A percentile compares a stretch with the other conserved stretches of the same genome.
Evolutionary conservation across 2,888 invertebrate species (phyloP).

Genomic region (Cantharis lateralis): DNA sequence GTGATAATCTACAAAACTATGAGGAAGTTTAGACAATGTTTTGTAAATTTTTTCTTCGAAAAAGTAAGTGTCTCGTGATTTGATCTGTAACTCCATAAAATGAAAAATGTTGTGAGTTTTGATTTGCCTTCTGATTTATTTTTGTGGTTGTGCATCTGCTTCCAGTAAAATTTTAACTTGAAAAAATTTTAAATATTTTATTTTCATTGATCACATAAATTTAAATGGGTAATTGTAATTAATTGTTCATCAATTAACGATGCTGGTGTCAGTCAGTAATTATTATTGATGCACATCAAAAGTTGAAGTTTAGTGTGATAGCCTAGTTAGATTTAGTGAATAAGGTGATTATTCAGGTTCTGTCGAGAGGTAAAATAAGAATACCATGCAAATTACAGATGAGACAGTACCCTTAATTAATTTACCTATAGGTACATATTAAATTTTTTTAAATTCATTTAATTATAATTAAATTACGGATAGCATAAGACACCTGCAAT

Average conservation of each 20-base stretch:
- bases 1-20: not conserved
- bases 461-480: too few species aligned
- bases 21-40: not conserved
- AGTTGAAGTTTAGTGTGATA: not conserved
- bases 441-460: too few species aligned
- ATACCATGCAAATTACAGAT: not conserved
- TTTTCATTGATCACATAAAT: not conserved
- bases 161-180: not conserved
- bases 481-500: too few species aligned
- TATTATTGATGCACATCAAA: not conserved
- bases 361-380: not conserved
- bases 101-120: not conserved
- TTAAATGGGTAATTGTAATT: not conserved
- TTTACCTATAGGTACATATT: too few species aligned
- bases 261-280: not conserved
- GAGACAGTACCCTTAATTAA: too few species aligned
- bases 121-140: not conserved
- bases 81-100: not conserved
- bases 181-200: not conserved
- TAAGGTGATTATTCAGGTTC: not conserved
- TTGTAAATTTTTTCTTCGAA: not conserved
- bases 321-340: not conserved
- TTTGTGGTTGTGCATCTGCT: not conserved
- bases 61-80: not conserved
- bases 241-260: not conserved